Conservation (phyloP, 2,888 invertebrate species). For the Oligia strigilis region DNA sequence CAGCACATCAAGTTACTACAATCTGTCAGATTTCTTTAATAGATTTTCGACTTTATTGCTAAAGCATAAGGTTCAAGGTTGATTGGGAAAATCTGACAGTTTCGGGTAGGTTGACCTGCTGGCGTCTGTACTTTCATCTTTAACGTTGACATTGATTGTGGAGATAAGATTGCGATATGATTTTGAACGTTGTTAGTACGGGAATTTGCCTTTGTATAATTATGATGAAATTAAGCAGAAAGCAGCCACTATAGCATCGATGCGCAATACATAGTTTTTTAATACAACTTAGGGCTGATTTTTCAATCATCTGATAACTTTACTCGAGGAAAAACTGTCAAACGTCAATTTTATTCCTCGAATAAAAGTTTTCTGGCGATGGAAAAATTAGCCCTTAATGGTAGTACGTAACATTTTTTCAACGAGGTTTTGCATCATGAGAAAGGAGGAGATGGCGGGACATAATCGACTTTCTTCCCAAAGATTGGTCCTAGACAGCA, state of each 20-base stretch:
- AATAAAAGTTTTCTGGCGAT: too few species aligned
- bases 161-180: background rate
- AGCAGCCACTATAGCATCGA: background rate
- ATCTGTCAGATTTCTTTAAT: too few species aligned
- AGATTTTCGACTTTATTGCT: too few species aligned
- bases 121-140: background rate
- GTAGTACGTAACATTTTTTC: background rate
- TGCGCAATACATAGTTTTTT: background rate
- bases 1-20: too few species aligned
- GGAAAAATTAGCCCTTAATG: background rate
- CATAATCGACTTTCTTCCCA: background rate
- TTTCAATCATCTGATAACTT: too few species aligned
- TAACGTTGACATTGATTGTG: background rate
- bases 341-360: too few species aligned
- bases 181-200: background rate
- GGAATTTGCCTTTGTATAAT: background rate
- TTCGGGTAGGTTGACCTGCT: too few species aligned
- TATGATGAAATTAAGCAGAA: background rate
- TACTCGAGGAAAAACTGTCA: too few species aligned
- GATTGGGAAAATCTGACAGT: too few species aligned
- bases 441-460: background rate
- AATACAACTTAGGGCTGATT: background rate
- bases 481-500: background rate
- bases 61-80: too few species aligned
- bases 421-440: background rate